phyloP scores from a whole-genome alignment of 1,140 invertebrate species.

The Doryteuthis pealeii region DNA sequence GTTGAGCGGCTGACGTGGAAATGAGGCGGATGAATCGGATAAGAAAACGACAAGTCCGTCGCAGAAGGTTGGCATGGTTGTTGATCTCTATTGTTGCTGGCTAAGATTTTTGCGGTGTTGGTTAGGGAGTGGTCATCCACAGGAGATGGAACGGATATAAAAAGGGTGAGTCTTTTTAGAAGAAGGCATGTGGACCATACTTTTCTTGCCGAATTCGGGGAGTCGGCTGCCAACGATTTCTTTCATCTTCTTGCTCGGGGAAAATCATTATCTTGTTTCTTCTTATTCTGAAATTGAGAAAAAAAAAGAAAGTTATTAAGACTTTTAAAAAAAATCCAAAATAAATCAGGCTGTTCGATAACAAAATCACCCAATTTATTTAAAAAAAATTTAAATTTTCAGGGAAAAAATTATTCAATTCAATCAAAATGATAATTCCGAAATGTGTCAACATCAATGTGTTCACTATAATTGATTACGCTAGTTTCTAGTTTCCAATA shows the following conservation, averaged over 20 bases:
- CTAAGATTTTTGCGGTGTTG: background rate
- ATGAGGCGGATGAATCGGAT: background rate
- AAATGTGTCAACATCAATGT: no score
- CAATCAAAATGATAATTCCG: no score
- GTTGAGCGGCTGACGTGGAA: background rate
- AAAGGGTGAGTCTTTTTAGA: background rate
- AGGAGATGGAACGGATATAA: background rate
- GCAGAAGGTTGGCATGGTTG: conserved; percentile 1
- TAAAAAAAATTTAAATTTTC: no score
- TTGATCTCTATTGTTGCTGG: conserved; percentile 1
- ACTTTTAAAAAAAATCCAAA: no score
- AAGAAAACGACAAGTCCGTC: background rate
- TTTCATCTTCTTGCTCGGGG: background rate
- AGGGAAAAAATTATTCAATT: no score
- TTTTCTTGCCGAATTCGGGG: background rate
- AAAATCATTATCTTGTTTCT: background rate
- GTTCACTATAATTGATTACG: no score
- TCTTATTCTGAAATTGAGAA: background rate
- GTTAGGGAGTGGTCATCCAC: background rate
- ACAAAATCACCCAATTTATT: no score
- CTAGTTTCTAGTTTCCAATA: no score
- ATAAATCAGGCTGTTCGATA: no score
- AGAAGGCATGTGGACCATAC: background rate
- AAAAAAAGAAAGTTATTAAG: no score
- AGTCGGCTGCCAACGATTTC: background rate